Conservation (phyloP, 1,140 invertebrate genomes). For the Dryas iulia region DNA sequence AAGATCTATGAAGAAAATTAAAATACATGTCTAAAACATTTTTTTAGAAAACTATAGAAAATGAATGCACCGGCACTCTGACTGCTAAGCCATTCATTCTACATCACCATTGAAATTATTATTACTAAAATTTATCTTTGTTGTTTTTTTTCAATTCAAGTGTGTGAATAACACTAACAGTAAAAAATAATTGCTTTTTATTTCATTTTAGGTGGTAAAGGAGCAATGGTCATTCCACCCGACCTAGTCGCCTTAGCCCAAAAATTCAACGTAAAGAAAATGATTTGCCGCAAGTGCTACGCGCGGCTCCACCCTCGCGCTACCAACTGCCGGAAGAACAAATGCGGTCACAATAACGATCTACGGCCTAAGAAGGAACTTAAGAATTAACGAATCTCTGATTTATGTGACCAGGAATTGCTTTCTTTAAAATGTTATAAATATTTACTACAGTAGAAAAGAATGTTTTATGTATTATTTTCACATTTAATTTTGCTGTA, state of each 20-base stretch:
- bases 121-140: too few relatives aligned
- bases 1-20: too few relatives aligned
- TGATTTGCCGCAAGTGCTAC: background rate
- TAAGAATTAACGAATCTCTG: background rate
- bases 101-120: too few relatives aligned
- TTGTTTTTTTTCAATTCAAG: too few relatives aligned
- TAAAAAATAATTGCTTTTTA: too few relatives aligned
- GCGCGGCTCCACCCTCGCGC: background rate
- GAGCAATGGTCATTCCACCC: background rate
- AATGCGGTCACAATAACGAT: background rate
- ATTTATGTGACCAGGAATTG: background rate
- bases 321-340: background rate
- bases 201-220: background rate
- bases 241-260: background rate
- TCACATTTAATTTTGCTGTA: too few relatives aligned
- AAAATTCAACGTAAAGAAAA: background rate
- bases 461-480: too few relatives aligned
- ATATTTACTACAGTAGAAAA: background rate
- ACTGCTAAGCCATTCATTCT: too few relatives aligned
- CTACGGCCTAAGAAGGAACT: background rate
- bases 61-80: too few relatives aligned
- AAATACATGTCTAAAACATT: too few relatives aligned
- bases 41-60: too few relatives aligned
- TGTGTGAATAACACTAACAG: too few relatives aligned
- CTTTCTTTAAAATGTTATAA: background rate